phyloP scores from a whole-genome alignment of 2,797 vertebrate species.

The Coccyzus lansbergi region DNA sequence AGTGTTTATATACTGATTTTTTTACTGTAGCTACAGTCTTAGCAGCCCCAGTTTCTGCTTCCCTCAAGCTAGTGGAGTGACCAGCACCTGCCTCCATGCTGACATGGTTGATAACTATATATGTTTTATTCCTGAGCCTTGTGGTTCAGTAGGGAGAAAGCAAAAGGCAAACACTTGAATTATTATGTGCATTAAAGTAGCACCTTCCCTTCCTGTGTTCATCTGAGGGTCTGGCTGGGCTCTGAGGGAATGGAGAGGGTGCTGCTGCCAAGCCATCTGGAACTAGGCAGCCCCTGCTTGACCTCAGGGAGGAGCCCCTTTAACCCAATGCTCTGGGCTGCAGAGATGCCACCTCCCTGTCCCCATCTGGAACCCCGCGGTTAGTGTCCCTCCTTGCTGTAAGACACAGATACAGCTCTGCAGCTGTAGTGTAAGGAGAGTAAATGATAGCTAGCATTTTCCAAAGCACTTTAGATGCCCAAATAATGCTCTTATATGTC shows the following conservation, averaged over 20 bases:
- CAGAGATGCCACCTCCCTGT: not conserved
- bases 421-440: not conserved
- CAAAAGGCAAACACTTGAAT: not conserved
- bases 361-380: rapidly evolving
- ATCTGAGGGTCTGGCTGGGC: not conserved
- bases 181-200: not conserved
- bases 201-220: rapidly evolving
- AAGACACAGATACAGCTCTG: not conserved
- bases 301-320: too few species aligned
- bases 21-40: not conserved
- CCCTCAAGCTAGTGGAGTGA: too few species aligned
- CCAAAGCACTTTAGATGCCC: not conserved
- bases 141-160: not conserved
- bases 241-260: rapidly evolving
- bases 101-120: not conserved
- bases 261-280: not conserved
- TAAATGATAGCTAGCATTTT: not conserved
- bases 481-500: not conserved
- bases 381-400: rapidly evolving
- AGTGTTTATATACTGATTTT: not conserved
- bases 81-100: not conserved
- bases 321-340: rapidly evolving
- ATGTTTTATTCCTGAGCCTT: not conserved
- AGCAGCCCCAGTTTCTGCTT: not conserved
- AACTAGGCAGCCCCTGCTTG: rapidly evolving